These are phyloP conservation scores for Simalia tracyae DNA, from an alignment of 2,797 vertebrate genomes.

Conservation along the genomic window DNA sequence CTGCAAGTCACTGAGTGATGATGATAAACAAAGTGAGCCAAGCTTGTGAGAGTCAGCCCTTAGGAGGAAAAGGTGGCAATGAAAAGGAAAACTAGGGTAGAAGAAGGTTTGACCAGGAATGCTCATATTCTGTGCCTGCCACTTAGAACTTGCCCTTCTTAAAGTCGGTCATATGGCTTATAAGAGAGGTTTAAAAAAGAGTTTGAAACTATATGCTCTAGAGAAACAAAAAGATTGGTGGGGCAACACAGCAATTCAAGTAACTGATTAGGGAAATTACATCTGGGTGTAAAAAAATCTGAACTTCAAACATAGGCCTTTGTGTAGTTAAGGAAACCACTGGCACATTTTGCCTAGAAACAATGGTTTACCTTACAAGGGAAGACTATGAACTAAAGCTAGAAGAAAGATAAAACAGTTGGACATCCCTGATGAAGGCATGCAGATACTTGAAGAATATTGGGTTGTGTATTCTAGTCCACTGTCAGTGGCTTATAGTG, in stretches of 20 bases:
- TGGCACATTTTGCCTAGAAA: neutral
- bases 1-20: neutral
- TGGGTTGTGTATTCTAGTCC: conserved; percentile 16
- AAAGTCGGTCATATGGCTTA: neutral
- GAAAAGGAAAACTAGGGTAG: neutral
- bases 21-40: neutral
- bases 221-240: neutral
- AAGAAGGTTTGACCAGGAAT: neutral
- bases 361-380: neutral
- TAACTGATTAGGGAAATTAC: neutral
- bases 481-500: neutral
- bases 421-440: conserved; percentile 3
- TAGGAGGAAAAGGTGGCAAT: neutral
- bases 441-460: conserved; percentile 15
- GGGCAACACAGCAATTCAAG: neutral
- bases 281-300: conserved; percentile 3
- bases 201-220: neutral
- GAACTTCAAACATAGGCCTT: neutral
- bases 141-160: neutral
- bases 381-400: neutral
- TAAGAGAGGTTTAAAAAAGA: neutral
- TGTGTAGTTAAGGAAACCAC: neutral
- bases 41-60: neutral
- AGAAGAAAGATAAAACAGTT: neutral
- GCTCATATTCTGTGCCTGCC: neutral